Base-by-base conservation (phyloP, 2,797 vertebrate species). In the Alcedo quadribrachys region DNA sequence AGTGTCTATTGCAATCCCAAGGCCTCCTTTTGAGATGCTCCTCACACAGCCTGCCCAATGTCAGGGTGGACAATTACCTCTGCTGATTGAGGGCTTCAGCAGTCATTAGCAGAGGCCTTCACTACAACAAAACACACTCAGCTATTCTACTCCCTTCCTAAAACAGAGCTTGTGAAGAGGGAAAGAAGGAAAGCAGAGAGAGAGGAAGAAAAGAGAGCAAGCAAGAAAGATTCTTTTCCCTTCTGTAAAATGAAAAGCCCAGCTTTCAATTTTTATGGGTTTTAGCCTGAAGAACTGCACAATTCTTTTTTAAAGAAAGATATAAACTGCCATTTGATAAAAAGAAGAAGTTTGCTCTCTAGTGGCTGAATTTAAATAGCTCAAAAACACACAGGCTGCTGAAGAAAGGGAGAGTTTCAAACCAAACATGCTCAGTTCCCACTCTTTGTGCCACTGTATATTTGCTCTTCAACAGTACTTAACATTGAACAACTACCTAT, bases 291-390 rank as follows among this genome's bases (percentile, higher is more conserved):
- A 91, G 88, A 94, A 91, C 69, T 78, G 76, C 83, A 61, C 33
- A 86, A 75, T 78, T 94, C 60, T 79, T 95, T 89, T 91, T 76
- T 76, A 33, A 92, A 35, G 24, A 75, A 88, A 92, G 92, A 89
- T 60, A 89, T 87, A 94, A 96, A 95, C 63, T 95, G 67, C 33
- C 53, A 87, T 82, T 93, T 96, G 92, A 98, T 97, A 98, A 96
- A 97, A 98, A 97, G 98, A 98, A 98, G 97, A 97, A 98, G 98
- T 97, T 98, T 98, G 98, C 98, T 97, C 98, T 98, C 98, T 98
- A 98, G 98, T 98, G 98, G 98, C 95, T 97, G 95, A 97, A 96
- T 97, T 96, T 76, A 97, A 97, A 98, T 92, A 88, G 94, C 90
- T 96, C 89, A 82, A 78, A 95, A 96, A 96, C 87, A 8, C 3